A percentile compares a stretch with the other conserved stretches of the same genome.
Evolutionary conservation across 2,888 invertebrate genomes (phyloP).

Genomic region (Diloba caeruleocephala): DNA sequence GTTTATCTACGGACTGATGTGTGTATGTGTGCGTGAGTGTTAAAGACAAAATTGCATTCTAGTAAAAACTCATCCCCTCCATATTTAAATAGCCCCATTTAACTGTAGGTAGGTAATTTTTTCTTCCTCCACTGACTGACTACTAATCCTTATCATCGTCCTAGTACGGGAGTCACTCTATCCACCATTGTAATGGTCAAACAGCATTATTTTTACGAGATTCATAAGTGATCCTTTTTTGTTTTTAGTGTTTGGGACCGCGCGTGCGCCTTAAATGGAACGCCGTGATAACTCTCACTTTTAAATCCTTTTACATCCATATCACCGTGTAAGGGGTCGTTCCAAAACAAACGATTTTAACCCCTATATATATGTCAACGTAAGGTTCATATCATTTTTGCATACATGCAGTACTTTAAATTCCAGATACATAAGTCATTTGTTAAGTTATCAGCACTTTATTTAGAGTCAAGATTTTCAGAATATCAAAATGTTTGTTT

Average conservation of each 20-base stretch:
- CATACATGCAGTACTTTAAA: constrained; percentile 69
- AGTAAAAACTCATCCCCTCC: too few relatives aligned
- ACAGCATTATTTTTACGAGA: constrained; percentile 77
- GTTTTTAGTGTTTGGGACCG: constrained; percentile 75
- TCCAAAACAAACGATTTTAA: constrained; percentile 48
- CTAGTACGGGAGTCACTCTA: constrained; percentile 79
- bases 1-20: too few relatives aligned
- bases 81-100: too few relatives aligned
- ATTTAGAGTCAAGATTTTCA: constrained; percentile 83
- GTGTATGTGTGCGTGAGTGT: too few relatives aligned
- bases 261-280: constrained; percentile 87
- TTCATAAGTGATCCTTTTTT: constrained; percentile 62
- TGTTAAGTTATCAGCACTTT: constrained; percentile 88
- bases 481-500: constrained; percentile 76
- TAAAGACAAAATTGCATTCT: too few relatives aligned
- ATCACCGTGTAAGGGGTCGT: constrained; percentile 71
- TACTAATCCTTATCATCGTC: constrained; percentile 64
- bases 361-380: constrained; percentile 43
- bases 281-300: constrained; percentile 89
- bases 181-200: constrained; percentile 64
- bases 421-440: constrained; percentile 87
- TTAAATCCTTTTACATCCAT: constrained; percentile 85
- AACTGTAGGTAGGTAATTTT: constrained; percentile 13
- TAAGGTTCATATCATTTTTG: constrained; percentile 54
- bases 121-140: constrained; percentile 31